Evolutionary conservation across 2,797 vertebrate genomes (phyloP).

Genomic region (Notolepis coatsorum): DNA sequence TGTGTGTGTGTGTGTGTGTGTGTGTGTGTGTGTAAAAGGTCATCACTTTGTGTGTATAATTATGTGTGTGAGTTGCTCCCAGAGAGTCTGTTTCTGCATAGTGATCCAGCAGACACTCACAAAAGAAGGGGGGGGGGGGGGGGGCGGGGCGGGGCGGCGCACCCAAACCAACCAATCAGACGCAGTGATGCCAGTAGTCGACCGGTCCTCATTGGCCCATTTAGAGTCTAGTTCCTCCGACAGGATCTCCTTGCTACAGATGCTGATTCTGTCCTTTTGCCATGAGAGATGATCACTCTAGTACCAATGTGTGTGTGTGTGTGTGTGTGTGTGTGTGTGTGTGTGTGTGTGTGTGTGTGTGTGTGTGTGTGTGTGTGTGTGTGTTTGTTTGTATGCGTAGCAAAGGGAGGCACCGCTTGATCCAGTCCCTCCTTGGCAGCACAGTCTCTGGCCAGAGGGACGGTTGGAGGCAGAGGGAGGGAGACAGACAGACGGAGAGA

Average conservation of each 20-base stretch:
- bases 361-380: conserved; percentile 5
- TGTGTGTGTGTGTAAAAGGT: conserved; percentile 25
- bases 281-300: conserved; percentile 55
- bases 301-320: background rate
- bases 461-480: conserved; percentile 11
- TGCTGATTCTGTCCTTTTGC: conserved; percentile 52
- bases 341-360: background rate
- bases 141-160: too few relatives aligned
- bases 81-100: conserved; percentile 92
- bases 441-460: conserved; percentile 69
- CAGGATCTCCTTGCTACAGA: conserved; percentile 49
- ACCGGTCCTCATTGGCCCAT: conserved; percentile 48
- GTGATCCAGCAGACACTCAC: conserved; percentile 92
- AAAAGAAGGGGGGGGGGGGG: conserved; percentile 53
- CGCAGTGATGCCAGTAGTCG: conserved; percentile 40
- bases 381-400: conserved; percentile 26
- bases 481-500: conserved; percentile 1
- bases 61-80: conserved; percentile 71
- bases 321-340: background rate
- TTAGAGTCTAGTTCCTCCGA: conserved; percentile 55
- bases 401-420: conserved; percentile 73
- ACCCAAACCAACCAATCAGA: conserved; percentile 60
- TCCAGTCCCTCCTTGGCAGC: conserved; percentile 69
- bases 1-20: background rate
- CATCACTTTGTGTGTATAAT: conserved; percentile 25